phyloP scores from a whole-genome alignment of 1,140 invertebrate species.

The Periplaneta americana region DNA sequence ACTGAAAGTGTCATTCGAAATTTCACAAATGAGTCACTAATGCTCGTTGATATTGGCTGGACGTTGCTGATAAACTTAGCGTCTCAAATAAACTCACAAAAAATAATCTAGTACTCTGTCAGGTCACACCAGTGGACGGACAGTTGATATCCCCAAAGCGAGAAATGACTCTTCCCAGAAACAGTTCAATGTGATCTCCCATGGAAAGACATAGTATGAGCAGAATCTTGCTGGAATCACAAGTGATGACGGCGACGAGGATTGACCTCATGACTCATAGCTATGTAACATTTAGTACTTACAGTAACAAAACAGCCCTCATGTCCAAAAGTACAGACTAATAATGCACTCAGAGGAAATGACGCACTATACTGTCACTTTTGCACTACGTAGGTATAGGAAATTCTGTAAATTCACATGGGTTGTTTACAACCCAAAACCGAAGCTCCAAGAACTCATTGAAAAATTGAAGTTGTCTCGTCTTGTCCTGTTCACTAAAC shows the following conservation, averaged over 20 bases:
- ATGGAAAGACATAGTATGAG: background rate
- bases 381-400: constrained; percentile 10
- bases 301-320: background rate
- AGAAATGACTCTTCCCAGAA: background rate
- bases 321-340: background rate
- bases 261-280: background rate
- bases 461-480: background rate
- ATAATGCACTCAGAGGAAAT: background rate
- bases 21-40: too few relatives aligned
- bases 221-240: background rate
- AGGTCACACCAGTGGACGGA: too few relatives aligned
- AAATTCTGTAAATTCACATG: background rate
- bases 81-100: too few relatives aligned
- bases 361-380: constrained; percentile 14
- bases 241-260: background rate
- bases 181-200: background rate
- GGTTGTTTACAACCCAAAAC: background rate
- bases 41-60: too few relatives aligned
- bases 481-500: background rate
- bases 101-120: too few relatives aligned
- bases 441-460: background rate
- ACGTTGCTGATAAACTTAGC: too few relatives aligned
- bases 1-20: too few relatives aligned
- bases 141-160: background rate
- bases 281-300: background rate